A percentile compares a stretch with the other conserved stretches of the same genome.
Conservation (phyloP, 2,888 invertebrate species). For the Nomada ruficornis region DNA sequence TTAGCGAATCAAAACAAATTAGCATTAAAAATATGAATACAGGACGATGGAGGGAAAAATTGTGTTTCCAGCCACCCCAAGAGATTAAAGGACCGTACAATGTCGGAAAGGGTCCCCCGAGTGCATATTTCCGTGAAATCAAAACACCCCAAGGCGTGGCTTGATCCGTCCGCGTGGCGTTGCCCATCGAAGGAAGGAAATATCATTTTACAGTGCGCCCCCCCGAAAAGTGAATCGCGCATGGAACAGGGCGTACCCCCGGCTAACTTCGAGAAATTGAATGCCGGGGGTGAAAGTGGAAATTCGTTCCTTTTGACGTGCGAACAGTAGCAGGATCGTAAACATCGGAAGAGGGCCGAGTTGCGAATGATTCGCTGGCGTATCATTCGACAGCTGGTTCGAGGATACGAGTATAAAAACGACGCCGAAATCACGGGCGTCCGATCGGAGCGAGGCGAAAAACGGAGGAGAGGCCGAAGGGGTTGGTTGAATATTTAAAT, state of each 20-base stretch:
- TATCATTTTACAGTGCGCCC: constrained; percentile 8
- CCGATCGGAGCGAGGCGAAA: constrained; percentile 37
- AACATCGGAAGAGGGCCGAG: constrained; percentile 33
- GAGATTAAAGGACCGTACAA: background rate
- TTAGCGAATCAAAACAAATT: too few species aligned
- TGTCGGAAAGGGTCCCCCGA: background rate
- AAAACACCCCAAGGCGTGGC: constrained; percentile 2
- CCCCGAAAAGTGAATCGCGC: background rate
- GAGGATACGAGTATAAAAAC: constrained; percentile 57
- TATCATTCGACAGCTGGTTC: constrained; percentile 41
- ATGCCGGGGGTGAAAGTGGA: background rate
- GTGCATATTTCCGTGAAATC: background rate
- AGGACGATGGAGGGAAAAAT: background rate
- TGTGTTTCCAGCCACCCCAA: background rate
- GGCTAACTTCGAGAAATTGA: background rate
- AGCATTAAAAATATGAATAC: too few species aligned
- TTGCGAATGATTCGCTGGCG: constrained; percentile 44
- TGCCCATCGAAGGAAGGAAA: background rate
- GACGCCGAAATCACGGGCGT: constrained; percentile 27
- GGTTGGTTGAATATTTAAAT: constrained; percentile 76
- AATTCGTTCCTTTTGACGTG: constrained; percentile 29
- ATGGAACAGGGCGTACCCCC: background rate
- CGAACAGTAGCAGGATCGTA: constrained; percentile 31
- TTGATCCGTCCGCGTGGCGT: constrained; percentile 3
- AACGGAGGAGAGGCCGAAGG: constrained; percentile 18